Base-by-base conservation (phyloP, 2,888 invertebrate species). In the Brachyopa scutellaris region DNA sequence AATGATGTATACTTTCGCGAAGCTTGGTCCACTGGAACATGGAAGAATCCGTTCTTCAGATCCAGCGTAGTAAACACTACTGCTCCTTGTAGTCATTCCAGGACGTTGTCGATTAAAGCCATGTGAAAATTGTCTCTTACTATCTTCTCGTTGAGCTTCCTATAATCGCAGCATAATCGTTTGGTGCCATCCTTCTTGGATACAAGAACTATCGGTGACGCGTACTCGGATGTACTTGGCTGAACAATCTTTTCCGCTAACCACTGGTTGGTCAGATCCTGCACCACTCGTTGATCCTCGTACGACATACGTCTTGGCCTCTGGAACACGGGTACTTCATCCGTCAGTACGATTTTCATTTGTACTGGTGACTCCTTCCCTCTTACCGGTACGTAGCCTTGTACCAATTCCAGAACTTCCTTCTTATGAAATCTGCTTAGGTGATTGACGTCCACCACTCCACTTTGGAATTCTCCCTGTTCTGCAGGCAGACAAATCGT, bases 21-120 rank as follows among this genome's bases (percentile, higher is more conserved):
- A 7, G 15, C 17, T 5, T 17, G 8, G 2, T 83, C 84, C 0
- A 85, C 17, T 8, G 83, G 80, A 4, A 84, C 82, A 11, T 84
- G 79, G 17, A 84, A 85, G 13, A 84, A 84, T 17, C 82, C 57
- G 8, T 57, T 76, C 19, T 84, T 77, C n/a, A 84, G 23, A 7
- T 79, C 84, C 5, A 79, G 17, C 1, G 80, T 80, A 4, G 84
- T 72, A 33, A 61, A 82, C 7, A 78, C 38, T 4, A 49, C 66
- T 8, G 70, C 74, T 6, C 57, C 36, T 45, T 78, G 74, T 23
- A 85, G 38, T 15, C 26, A 31, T 2, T 72, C 53, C 3, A 61
- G 9, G 1, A 45, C 23, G 9, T 78, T 70, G 5, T 64, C 73
- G n/a, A 73, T 57, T 7, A 53, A 11, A 0, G 33, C 15, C 53